Conservation (phyloP, 1,140 invertebrate genomes). For the Lethrus apterus region DNA sequence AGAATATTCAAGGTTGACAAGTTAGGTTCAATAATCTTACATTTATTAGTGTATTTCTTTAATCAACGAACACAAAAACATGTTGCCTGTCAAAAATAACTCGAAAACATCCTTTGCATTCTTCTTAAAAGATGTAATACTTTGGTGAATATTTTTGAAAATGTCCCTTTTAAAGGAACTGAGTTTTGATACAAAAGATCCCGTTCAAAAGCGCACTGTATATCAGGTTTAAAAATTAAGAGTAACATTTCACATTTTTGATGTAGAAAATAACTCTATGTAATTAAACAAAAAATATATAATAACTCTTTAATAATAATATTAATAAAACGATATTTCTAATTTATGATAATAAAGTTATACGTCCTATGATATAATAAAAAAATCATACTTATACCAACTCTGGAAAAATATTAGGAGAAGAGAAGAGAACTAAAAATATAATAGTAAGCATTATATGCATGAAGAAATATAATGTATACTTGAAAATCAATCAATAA, state of each 20-base stretch:
- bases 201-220: too few species aligned
- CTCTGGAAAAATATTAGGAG: constrained; percentile 32
- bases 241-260: too few species aligned
- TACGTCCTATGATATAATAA: constrained; percentile 27
- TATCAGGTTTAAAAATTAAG: not conserved
- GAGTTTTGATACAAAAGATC: too few species aligned
- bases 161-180: not conserved
- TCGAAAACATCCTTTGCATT: too few species aligned
- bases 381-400: constrained; percentile 38
- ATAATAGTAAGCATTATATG: constrained; percentile 10
- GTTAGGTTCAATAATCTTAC: too few species aligned
- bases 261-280: not conserved
- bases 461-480: not conserved
- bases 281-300: constrained; percentile 2
- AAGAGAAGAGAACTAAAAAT: constrained; percentile 6
- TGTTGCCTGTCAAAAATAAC: too few species aligned
- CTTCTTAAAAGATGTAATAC: too few species aligned
- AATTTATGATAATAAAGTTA: constrained; percentile 18
- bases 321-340: constrained; percentile 20
- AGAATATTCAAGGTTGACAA: too few species aligned
- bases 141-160: not conserved
- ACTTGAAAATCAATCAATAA: constrained; percentile 1
- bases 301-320: constrained; percentile 10
- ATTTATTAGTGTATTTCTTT: too few species aligned
- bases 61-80: too few species aligned